Evolutionary conservation across 2,888 invertebrate species (phyloP), one percentile per base, ranked within the genome.

Genomic region (Cephus nigrinus): DNA sequence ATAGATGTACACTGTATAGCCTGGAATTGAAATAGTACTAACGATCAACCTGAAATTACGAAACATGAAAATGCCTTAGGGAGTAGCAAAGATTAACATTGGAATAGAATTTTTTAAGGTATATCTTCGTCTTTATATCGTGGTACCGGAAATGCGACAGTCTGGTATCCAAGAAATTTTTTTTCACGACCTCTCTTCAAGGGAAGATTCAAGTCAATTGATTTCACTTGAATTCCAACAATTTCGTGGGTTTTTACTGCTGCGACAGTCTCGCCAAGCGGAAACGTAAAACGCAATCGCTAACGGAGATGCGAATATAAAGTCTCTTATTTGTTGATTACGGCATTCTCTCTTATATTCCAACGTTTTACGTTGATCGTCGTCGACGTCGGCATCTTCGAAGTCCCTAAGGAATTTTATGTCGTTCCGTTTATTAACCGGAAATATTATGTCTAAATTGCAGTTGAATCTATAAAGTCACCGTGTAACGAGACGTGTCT

Each of bases 231-330:
- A 55, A 5, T 55, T 23, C 23, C 9, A 55, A 55, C 55, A 55
- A 55, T 55, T 55, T 55, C 55, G 55, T 55, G 55, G 23, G 55
- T 55, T 55, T 55, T 55, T 55, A 55, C 23, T 23, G 9, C 9
- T 55, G 78, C 80, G 83, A 83, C 85, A 9, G 84, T 86, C 86
- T 86, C 83, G 82, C 81, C 84, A 80, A 81, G 81, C 86, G 87
- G 86, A 86, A 86, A 82, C 86, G 85, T 87, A 85, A 88, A 87
- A 85, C 81, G 83, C 79, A 82, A 83, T 80, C 80, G 76, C 81
- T 82, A 79, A 76, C 81, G 82, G 79, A 79, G 79, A 74, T 80
- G 79, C 79, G 77, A 76, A 75, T 78, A 78, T 78, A 80, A 69
- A 75, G 12, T 32, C 31, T 78, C 69, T 77, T 74, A 79, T 76